phyloP scores from a whole-genome alignment of 2,888 invertebrate genomes.

The Leucoma salicis region DNA sequence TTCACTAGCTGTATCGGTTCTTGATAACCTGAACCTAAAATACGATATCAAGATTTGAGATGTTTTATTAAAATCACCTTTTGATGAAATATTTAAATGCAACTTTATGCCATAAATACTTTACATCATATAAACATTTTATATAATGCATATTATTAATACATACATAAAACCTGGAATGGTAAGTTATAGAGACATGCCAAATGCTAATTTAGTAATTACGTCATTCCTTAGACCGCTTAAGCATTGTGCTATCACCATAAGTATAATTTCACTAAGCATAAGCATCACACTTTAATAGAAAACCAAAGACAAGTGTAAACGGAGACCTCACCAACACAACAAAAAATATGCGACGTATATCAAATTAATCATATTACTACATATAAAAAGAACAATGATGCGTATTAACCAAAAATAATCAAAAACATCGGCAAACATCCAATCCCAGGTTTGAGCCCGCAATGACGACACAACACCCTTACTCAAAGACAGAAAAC shows the following conservation, averaged over 20 bases:
- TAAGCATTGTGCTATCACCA: too few species aligned
- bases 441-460: slow-evolving; percentile 50
- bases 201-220: slow-evolving; percentile 14
- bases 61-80: background rate
- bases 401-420: slow-evolving; percentile 18
- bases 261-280: background rate
- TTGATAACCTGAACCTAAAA: slow-evolving; percentile 48
- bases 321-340: background rate
- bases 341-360: slow-evolving; percentile 1
- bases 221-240: too few species aligned
- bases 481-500: slow-evolving; percentile 38
- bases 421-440: too few species aligned
- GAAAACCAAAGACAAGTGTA: slow-evolving; percentile 8
- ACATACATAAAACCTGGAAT: too few species aligned
- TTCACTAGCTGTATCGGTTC: slow-evolving; percentile 44
- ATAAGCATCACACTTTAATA: slow-evolving; percentile 5
- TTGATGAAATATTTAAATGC: slow-evolving; percentile 15
- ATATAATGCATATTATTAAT: too few species aligned
- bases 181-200: slow-evolving; percentile 3
- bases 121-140: slow-evolving; percentile 12
- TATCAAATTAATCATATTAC: slow-evolving; percentile 9
- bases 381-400: slow-evolving; percentile 16
- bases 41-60: slow-evolving; percentile 3
- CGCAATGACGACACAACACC: slow-evolving; percentile 33
- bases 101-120: too few species aligned